phyloP scores from a whole-genome alignment of 2,888 invertebrate genomes.

The Polymixis flavicincta region DNA sequence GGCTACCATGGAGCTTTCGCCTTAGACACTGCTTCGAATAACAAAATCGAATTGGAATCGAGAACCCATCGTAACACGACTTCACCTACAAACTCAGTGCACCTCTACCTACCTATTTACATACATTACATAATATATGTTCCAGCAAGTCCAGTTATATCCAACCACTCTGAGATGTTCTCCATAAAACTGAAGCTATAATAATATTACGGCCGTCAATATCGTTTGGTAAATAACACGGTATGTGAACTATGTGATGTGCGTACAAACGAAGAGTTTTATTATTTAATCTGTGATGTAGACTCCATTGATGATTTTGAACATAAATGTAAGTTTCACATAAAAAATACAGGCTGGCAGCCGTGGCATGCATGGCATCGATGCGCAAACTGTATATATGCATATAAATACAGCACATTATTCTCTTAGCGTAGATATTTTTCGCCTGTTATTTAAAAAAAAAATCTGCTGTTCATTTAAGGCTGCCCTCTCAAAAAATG shows the following conservation, averaged over 20 bases:
- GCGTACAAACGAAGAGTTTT: constrained; percentile 22
- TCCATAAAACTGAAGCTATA: constrained; percentile 7
- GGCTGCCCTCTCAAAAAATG: too few species aligned
- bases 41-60: neutral
- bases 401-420: too few species aligned
- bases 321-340: constrained; percentile 3
- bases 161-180: constrained; percentile 16
- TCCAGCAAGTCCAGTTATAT: constrained; percentile 18
- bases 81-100: neutral
- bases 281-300: constrained; percentile 25
- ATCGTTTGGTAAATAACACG: constrained; percentile 14
- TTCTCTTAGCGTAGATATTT: too few species aligned
- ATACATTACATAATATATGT: constrained; percentile 21
- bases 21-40: neutral
- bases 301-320: constrained; percentile 20
- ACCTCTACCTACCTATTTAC: neutral
- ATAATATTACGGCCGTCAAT: neutral
- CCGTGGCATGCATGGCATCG: too few species aligned
- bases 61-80: neutral
- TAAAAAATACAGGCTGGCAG: too few species aligned
- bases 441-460: too few species aligned
- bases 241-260: constrained; percentile 7
- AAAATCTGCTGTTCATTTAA: too few species aligned
- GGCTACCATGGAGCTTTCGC: too few species aligned
- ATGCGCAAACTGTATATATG: too few species aligned